Percentiles rank a stretch among this genome's conserved stretches.
Evolutionary conservation across 2,797 vertebrate genomes (phyloP).

Genomic region (Syncerus caffer): DNA sequence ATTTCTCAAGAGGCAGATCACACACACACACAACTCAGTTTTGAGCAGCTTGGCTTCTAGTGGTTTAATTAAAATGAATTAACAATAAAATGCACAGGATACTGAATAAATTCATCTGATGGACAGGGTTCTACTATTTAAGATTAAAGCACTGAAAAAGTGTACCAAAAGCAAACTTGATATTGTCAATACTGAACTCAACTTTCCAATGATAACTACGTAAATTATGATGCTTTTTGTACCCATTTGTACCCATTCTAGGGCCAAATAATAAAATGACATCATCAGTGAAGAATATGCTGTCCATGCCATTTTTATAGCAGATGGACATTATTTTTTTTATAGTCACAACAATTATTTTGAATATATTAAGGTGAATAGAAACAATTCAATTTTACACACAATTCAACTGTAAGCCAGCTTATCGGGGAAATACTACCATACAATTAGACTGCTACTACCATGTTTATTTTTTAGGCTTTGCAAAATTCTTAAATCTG

Average conservation of each 20-base stretch:
- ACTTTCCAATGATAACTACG: background rate
- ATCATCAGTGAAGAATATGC: background rate
- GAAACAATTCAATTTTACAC: background rate
- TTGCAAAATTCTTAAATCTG: background rate
- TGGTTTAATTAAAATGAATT: background rate
- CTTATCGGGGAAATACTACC: background rate
- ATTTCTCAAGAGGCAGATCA: no score
- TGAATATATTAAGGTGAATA: background rate
- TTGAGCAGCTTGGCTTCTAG: background rate
- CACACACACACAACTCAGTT: background rate
- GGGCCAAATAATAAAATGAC: background rate
- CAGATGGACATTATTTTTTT: background rate
- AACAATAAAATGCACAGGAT: background rate
- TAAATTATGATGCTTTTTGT: background rate
- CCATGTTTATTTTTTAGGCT: background rate
- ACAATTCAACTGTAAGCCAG: background rate
- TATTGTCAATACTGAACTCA: background rate
- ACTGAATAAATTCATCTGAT: background rate
- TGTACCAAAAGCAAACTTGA: background rate
- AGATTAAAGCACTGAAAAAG: background rate
- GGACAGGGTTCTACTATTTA: background rate
- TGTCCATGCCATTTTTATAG: background rate
- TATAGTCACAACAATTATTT: background rate
- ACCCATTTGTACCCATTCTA: background rate
- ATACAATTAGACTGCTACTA: background rate